A percentile compares a stretch with the other conserved stretches of the same genome.
Conservation (phyloP, 1,140 invertebrate genomes). For the Drosophila cardini region DNA sequence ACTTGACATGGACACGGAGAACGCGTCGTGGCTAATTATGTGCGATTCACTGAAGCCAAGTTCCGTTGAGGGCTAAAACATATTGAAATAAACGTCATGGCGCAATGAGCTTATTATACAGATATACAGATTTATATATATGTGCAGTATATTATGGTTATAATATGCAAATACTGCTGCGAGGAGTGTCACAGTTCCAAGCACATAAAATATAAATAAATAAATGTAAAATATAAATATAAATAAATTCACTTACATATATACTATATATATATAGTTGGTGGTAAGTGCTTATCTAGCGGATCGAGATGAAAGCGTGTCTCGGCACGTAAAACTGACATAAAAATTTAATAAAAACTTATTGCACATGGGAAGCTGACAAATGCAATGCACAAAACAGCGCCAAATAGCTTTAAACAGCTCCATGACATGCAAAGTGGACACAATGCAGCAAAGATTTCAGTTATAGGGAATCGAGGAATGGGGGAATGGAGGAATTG, state of each 20-base stretch:
- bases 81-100: conserved; percentile 54
- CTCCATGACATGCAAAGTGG: conserved; percentile 49
- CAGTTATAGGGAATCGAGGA: not conserved
- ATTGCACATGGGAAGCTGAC: conserved; percentile 40
- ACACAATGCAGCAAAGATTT: conserved; percentile 19
- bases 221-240: not conserved
- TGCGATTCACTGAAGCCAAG: conserved; percentile 56
- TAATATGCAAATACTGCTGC: conserved; percentile 50
- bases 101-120: conserved; percentile 46
- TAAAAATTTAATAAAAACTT: conserved; percentile 54
- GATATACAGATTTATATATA: too few relatives aligned
- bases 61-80: conserved; percentile 46
- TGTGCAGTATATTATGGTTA: conserved; percentile 24
- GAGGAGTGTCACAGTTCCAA: conserved; percentile 37
- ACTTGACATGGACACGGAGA: conserved; percentile 24
- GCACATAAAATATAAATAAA: conserved; percentile 11
- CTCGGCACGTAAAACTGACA: conserved; percentile 40
- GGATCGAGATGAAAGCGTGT: conserved; percentile 39
- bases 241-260: conserved; percentile 10
- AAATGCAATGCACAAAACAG: conserved; percentile 31
- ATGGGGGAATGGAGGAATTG: too few relatives aligned
- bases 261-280: conserved; percentile 2
- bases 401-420: conserved; percentile 12
- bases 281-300: not conserved
- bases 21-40: conserved; percentile 51